These are phyloP conservation scores for Actenoides lindsayi DNA, from an alignment of 2,113 vertebrate species.

Conservation along the genomic window DNA sequence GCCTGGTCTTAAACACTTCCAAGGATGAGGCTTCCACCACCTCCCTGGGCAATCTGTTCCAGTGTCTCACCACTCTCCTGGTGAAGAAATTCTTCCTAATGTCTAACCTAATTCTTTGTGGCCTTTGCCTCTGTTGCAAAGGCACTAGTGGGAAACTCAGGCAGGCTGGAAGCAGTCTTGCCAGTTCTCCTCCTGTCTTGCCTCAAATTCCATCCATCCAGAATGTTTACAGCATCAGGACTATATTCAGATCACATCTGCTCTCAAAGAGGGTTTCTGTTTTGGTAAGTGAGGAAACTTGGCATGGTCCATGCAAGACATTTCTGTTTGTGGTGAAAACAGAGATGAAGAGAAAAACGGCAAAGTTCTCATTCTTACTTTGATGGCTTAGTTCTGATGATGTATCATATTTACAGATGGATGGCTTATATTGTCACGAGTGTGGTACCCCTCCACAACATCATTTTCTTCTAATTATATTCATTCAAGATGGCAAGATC, in stretches of 20 bases:
- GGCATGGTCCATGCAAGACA: not conserved
- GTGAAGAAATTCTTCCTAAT: too few relatives aligned
- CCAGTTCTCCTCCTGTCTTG: not conserved
- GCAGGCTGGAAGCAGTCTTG: not conserved
- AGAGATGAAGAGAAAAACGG: not conserved
- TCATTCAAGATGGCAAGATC: not conserved
- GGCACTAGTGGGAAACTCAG: not conserved
- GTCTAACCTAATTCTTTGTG: not conserved
- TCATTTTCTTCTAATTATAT: not conserved
- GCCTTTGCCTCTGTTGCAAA: not conserved
- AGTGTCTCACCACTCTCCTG: too few relatives aligned
- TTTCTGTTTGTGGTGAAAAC: not conserved
- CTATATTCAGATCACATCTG: not conserved
- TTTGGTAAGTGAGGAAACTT: not conserved
- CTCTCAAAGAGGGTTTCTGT: not conserved
- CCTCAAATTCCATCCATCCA: not conserved
- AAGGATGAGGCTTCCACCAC: too few relatives aligned
- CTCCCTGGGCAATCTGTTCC: too few relatives aligned
- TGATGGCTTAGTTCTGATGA: not conserved
- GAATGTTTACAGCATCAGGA: not conserved
- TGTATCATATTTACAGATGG: not conserved
- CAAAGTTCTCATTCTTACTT: not conserved
- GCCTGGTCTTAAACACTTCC: too few relatives aligned
- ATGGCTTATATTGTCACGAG: not conserved
- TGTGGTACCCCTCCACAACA: not conserved